These are phyloP conservation scores for Tadarida brasiliensis DNA, from an alignment of 2,797 vertebrate species.

Conservation along the genomic window DNA sequence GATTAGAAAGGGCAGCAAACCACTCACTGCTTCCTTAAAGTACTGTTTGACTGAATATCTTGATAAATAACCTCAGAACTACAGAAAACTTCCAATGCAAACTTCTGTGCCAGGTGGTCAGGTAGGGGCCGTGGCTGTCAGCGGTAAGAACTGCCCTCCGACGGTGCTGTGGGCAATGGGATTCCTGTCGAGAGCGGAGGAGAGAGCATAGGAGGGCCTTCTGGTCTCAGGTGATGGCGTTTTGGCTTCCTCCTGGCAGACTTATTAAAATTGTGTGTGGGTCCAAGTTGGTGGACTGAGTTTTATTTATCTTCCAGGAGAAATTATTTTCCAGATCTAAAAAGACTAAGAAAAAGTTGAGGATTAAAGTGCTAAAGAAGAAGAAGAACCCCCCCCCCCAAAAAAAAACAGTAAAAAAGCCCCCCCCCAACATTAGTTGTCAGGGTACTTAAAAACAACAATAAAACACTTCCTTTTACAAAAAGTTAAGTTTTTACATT, in stretches of 20 bases:
- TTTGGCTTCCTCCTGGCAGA: not conserved
- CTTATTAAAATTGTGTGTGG: not conserved
- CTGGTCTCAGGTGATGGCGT: not conserved
- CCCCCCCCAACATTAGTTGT: not conserved
- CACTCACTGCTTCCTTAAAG: not conserved
- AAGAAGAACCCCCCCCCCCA: not conserved
- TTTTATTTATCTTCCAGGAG: not conserved
- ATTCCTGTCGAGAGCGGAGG: not conserved
- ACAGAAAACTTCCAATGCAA: not conserved
- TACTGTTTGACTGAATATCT: not conserved
- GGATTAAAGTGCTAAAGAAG: not conserved
- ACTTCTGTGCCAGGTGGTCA: not conserved
- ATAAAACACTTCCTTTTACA: conserved; percentile 13
- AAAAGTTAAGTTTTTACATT: not conserved
- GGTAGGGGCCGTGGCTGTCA: not conserved
- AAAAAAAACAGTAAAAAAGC: not conserved
- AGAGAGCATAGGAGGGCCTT: not conserved
- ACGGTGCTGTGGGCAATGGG: too few species aligned
- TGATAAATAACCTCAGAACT: conserved; percentile 29
- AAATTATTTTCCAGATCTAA: conserved; percentile 36
- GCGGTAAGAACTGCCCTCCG: not conserved
- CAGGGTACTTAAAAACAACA: not conserved
- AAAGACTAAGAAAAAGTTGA: conserved; percentile 14
- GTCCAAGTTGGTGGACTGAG: not conserved
- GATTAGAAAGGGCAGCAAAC: not conserved